Evolutionary conservation across 2,888 invertebrate species (phyloP), one percentile per base, ranked within the genome.

Genomic region (Eupithecia subumbrata): DNA sequence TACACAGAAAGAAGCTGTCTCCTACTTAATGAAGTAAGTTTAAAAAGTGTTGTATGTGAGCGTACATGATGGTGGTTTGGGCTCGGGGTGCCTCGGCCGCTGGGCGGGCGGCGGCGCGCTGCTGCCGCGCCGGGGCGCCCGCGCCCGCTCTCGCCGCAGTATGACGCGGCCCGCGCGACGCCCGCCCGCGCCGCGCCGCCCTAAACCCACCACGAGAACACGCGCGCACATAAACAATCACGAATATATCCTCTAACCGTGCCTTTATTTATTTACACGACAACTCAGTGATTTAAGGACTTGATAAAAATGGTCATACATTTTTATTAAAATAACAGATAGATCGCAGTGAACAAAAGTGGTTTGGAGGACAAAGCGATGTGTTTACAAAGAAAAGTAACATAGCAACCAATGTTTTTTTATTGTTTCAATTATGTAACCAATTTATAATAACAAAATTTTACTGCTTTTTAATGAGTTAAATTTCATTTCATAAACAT

Each of bases 351-450:
- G 80, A 82, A 79, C 78, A 78, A 77, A 84, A 84, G 86, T 86
- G 83, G 82, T 84, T 84, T 81, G 75, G 74, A 82, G 87, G 87
- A 90, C 88, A 90, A 90, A 91, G 88, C 84, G 87, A 88, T 86
- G 85, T 91, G 92, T 92, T 93, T 91, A 91, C 91, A 88, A 89
- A 86, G 87, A 90, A 90, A 92, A 90, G 91, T 92, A 90, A 85
- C 92, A 80, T 92, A 92, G 92, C 92, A 92, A 92, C 92, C 86
- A 82, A 83, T 84, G 80, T 83, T 82, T 83, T 82, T 83, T 84
- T 84, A 82, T 81, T 82, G 84, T 83, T 85, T 84, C 66, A 69
- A 78, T 79, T 77, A 76, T 76, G 75, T 72, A 79, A 76, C 25
- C 67, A 70, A 70, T 63, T 69, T 37, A 60, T 80, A 2, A n/a